Base-by-base conservation (phyloP, 2,888 invertebrate species). In the Noctuana brunneofusca region DNA sequence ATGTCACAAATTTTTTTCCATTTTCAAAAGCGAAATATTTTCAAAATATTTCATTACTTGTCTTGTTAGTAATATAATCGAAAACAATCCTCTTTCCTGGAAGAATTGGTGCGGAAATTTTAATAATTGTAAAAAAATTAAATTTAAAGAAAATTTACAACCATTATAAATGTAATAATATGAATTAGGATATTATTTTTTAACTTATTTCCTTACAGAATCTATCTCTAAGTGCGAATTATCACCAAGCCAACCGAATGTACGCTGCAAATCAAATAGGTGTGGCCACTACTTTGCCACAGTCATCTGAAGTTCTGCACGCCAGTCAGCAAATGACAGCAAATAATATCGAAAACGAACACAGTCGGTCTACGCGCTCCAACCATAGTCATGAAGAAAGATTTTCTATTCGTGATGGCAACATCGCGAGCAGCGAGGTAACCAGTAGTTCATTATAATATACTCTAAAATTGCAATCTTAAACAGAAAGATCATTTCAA, bases 201-300 rank as follows among this genome's bases (percentile, higher is more conserved):
- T 30, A 38, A 41, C 53, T 18, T 11, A 57, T 14, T 48, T 53
- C 53, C 43, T 78, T 78, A 54, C 68, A 89, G 88, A 86, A 83
- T 65, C 80, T 86, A 67, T 71, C 83, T 1, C 74, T 82, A 49
- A 71, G 80, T 56, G 77, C 81, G 12, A 87, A 86, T 66, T 86
- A 86, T 63, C 82, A 83, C 50, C 80, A 84, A 62, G 72, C 83
- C 2, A 84, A 83, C 56, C 78, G 91, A 14, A 85, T 89, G 82
- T 91, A 84, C 66, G 87, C 86, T 0, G 85, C 92, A 1, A 92
- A 92, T 66, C 92, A 91, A 69, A 86, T 92, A 56, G 92, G 92
- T 1, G 92, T 92, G 0, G 92, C 92, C 5, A 92, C 92, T 0
- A 92, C 92, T 0, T 68, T 92, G 64, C 89, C 87, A 0, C 92